Percentiles rank a stretch among this genome's conserved stretches.
Conservation (phyloP, 2,888 invertebrate genomes). For the Cantharis nigra region DNA sequence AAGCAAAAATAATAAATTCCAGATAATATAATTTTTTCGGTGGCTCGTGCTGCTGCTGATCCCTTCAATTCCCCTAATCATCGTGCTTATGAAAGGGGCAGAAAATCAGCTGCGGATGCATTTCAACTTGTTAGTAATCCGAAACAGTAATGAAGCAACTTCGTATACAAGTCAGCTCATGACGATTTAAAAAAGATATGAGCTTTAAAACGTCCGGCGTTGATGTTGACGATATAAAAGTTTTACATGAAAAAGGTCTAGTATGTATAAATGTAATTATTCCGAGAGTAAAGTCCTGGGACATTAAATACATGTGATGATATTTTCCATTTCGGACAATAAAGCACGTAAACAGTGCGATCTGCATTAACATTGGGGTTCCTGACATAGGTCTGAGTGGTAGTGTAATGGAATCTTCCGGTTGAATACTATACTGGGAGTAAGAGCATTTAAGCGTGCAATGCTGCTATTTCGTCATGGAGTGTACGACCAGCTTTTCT, state of each 20-base stretch:
- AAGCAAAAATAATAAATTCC: background rate
- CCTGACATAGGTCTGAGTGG: constrained; percentile 11
- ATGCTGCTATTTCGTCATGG: constrained; percentile 20
- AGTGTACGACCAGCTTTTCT: constrained; percentile 20
- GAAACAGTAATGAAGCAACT: background rate
- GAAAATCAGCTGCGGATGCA: constrained; percentile 6
- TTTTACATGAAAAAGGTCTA: background rate
- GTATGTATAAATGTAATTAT: background rate
- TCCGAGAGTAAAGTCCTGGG: background rate
- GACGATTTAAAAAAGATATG: background rate
- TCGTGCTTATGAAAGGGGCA: background rate
- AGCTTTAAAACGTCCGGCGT: background rate
- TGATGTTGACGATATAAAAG: background rate
- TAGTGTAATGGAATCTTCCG: constrained; percentile 17
- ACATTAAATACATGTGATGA: background rate
- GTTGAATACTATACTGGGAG: constrained; percentile 7
- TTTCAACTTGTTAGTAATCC: constrained; percentile 21
- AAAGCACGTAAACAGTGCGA: constrained; percentile 14
- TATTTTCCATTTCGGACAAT: constrained; percentile 19
- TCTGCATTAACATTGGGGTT: constrained; percentile 17
- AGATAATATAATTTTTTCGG: background rate
- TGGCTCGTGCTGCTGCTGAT: background rate
- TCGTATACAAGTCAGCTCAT: background rate
- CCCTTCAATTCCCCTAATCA: background rate
- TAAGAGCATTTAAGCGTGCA: constrained; percentile 13